Base-by-base conservation (phyloP, 2,888 invertebrate genomes). In the Arrhopalites spinosus region DNA sequence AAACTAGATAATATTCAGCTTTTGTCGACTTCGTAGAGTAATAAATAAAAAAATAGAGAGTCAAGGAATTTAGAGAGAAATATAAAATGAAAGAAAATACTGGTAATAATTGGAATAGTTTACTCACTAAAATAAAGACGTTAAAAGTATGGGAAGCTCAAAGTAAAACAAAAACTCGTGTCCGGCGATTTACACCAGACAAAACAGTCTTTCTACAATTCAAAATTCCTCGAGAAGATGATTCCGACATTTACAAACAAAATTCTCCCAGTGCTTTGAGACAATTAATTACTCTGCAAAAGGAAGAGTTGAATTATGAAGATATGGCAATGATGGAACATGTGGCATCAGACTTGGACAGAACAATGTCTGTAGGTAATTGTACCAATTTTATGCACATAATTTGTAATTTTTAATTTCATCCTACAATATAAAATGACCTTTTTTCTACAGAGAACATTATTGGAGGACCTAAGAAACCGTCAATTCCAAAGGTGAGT, bases 291-390 rank as follows among this genome's bases (percentile, higher is more conserved):
- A 50, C 47, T 15, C 50, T 8, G 27, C 47, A 23, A 15, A 5
- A 7, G 27, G 29, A n/a, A 17, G 61, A 61, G 25, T 27, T 61
- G 2, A 27, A 23, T 11, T 5, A 7, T 17, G 13, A 61, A 0
- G 80, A 78, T 13, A 72, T 75, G 43, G 20, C 61, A 8, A 23
- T 81, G 47, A n/a, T 79, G 1, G 78, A 79, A 50, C 64, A 70
- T 25, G 75, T 75, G 20, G 79, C 73, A 23, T 75, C 78, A 36
- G 77, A 81, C 30, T 63, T 78, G 43, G 79, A 81, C 36, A 36
- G 72, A 25, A 74, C 77, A 23, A 76, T 78, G 47, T 74, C 79
- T 13, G 72, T 78, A 17, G n/a, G n/a, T n/a, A n/a, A n/a, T n/a
- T n/a, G n/a, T n/a, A n/a, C n/a, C n/a, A n/a, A n/a, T n/a, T n/a